Evolutionary conservation across 1,140 invertebrate genomes (phyloP), one percentile per base, ranked within the genome.

Genomic region (Lucilia cuprina): DNA sequence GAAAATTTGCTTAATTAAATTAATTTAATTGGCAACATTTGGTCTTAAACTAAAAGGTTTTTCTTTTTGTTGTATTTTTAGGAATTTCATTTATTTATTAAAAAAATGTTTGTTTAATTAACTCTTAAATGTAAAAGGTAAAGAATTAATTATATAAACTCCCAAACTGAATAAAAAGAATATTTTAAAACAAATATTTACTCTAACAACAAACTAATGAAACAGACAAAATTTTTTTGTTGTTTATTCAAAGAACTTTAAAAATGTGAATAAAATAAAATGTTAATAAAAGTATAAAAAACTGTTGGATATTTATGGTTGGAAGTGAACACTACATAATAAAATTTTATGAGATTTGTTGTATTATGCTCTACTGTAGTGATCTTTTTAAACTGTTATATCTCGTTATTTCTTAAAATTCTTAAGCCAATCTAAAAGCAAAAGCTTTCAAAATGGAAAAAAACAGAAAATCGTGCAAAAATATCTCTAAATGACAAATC

Each of bases 401-500:
- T 0, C 49, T 1, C 13, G 2, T 2, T 1, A 49, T 9, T 14
- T 14, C 0, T 1, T 49, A 49, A 12, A 12, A 49, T 12, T 49
- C 9, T 49, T 49, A 2, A 55, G 50, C 17, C 49, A 55, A 55
- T 14, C 7, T 55, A 55, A 55, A 13, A 55, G 17, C 50, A 55
- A 55, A 55, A 55, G 50, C 50, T 12, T 14, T 5, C 30, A 7
- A 77, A 41, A 17, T 17, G 14, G 14, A 41, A 49, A 41, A 80
- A 49, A 49, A 80, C 25, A 49, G 25, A 80, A 49, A 50, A 80
- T 80, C 77, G 77, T 80, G 77, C 77, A 80, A 49, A 80, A 80
- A n/a, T 2, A 30, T 30, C 41, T 80, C 41, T 80, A 80, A 80
- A 80, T 80, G 77, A 80, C 77, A 80, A 80, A 80, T 80, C 77